These are phyloP conservation scores for Leptobrachium ailaonicum DNA, from an alignment of 2,113 vertebrate genomes.

Conservation along the genomic window DNA sequence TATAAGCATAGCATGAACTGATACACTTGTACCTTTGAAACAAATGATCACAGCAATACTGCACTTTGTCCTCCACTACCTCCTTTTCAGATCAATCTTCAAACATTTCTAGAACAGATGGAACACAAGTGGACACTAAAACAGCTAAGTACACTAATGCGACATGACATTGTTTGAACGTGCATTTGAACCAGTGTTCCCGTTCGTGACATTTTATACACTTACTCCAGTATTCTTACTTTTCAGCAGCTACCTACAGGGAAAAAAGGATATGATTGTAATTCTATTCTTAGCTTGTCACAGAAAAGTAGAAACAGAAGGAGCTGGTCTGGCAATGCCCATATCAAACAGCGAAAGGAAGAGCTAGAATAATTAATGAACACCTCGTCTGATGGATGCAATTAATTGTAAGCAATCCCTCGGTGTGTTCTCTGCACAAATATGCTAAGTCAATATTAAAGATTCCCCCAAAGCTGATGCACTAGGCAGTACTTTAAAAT, in stretches of 20 bases:
- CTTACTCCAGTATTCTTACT: neutral
- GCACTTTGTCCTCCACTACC: too few species aligned
- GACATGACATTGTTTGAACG: constrained; percentile 6
- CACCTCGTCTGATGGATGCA: constrained; percentile 78
- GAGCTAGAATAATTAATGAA: constrained; percentile 91
- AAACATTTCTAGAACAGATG: neutral
- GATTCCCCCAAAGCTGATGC: constrained; percentile 84
- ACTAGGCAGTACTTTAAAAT: constrained; percentile 93
- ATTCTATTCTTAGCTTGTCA: constrained; percentile 38
- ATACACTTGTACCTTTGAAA: too few species aligned
- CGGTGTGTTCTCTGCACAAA: constrained; percentile 69
- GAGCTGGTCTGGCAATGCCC: constrained; percentile 62
- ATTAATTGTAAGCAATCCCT: constrained; percentile 76
- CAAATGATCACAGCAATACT: too few species aligned
- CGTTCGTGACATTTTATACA: constrained; percentile 17
- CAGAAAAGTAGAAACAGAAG: constrained; percentile 52
- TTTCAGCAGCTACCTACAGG: constrained; percentile 20
- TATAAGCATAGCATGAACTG: too few species aligned
- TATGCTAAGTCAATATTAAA: constrained; percentile 85
- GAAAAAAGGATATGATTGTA: constrained; percentile 27
- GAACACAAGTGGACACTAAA: neutral
- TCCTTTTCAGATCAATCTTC: too few species aligned
- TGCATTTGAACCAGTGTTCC: constrained; percentile 4
- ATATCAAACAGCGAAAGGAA: constrained; percentile 69
- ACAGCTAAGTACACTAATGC: neutral